Base-by-base conservation (phyloP, 92 coral and sea anemone species). In the Ricordea florida region DNA sequence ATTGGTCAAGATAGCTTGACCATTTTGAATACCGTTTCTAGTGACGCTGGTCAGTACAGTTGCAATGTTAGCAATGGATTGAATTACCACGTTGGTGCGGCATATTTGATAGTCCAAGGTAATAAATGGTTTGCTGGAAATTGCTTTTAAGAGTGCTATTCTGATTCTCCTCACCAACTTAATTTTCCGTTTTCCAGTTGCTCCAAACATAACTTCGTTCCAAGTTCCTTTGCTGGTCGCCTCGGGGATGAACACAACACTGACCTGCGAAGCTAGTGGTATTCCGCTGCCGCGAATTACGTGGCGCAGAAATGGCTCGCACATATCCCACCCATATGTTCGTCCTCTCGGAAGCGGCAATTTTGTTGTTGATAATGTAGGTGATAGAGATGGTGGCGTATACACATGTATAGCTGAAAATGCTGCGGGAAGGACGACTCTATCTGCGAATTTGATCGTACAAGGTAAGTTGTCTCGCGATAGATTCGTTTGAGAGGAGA, bases 391-490 rank as follows among this genome's bases (percentile, higher is more conserved):
- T 55, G 63, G 87, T 28, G 98, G 98, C 2, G 57, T 70, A 21
- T 92, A 94, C 42, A 24, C 84, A 20, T 94, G 98, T 33, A 53
- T 44, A 1, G 97, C 96, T 49, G 48, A 49, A 7, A 94, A 92
- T 67, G 80, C 85, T 3, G 97, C 89, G 9, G 98, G 97, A 13
- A 43, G 40, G 48, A 34, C 58, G 2, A 37, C 79, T 41, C 68
- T 35, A 48, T 66, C 13, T 24, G 87, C 46, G 30, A 81, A 85
- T 46, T 66, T 94, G 34, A 92, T 93, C 0, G 82, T 94, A 34
- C 97, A 94, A 88, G 97, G 98, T 94, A 47, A 31, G 80, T 56
- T n/a, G n/a, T n/a, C n/a, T n/a, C n/a, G n/a, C n/a, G n/a, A n/a
- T n/a, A n/a, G n/a, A n/a, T n/a, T n/a, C n/a, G n/a, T n/a, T n/a